Percentiles rank a stretch among this genome's conserved stretches.
Conservation (phyloP, 2,888 invertebrate genomes). For the Lomographa bimaculata region DNA sequence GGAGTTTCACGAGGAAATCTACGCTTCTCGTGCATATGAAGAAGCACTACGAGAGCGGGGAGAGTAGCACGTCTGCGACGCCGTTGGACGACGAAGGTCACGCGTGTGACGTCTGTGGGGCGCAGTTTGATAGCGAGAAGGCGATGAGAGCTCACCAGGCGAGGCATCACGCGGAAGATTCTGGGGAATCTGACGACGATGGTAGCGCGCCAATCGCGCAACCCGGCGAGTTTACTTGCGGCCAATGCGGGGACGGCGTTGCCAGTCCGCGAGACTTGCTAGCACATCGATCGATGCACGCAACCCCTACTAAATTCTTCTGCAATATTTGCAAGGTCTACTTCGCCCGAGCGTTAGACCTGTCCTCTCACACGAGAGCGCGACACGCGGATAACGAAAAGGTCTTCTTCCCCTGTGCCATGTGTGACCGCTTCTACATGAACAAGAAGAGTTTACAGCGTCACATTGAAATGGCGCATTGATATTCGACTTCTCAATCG, state of each 20-base stretch:
- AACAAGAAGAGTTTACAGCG: slow-evolving; percentile 80
- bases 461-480: slow-evolving; percentile 82
- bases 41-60: slow-evolving; percentile 79
- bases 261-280: slow-evolving; percentile 79
- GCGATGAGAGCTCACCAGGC: slow-evolving; percentile 84
- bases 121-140: slow-evolving; percentile 81
- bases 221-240: slow-evolving; percentile 80
- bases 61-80: slow-evolving; percentile 54
- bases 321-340: slow-evolving; percentile 84
- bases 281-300: slow-evolving; percentile 82
- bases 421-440: slow-evolving; percentile 83
- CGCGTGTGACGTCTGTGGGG: slow-evolving; percentile 85
- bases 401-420: slow-evolving; percentile 82
- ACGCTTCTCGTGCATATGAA: slow-evolving; percentile 86
- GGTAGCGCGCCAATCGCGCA: slow-evolving; percentile 51
- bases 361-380: slow-evolving; percentile 75
- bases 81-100: slow-evolving; percentile 63
- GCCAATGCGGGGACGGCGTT: slow-evolving; percentile 82
- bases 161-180: slow-evolving; percentile 81
- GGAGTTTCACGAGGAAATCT: slow-evolving; percentile 85
- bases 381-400: slow-evolving; percentile 79
- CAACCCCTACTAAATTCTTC: slow-evolving; percentile 76
- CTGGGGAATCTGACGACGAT: slow-evolving; percentile 67
- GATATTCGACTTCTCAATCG: slow-evolving; percentile 40
- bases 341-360: slow-evolving; percentile 72